Evolutionary conservation across 2,113 vertebrate genomes (phyloP).

Genomic region (Nyctereutes procyonoides): DNA sequence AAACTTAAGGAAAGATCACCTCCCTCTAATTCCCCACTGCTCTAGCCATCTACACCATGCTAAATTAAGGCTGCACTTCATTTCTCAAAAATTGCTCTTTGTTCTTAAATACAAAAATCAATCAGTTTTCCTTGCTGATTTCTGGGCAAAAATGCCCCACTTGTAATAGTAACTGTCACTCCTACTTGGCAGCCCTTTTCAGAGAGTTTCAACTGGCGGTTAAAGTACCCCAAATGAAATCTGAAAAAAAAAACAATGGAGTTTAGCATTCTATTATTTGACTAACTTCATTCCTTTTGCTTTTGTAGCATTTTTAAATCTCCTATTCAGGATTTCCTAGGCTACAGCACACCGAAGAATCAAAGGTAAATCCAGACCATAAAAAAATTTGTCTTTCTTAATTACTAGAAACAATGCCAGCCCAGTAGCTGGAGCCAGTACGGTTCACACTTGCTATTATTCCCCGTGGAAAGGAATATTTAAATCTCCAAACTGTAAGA

Average conservation of each 20-base stretch:
- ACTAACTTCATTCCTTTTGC: conserved; percentile 11
- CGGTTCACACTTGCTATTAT: conserved; percentile 3
- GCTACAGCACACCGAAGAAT: neutral
- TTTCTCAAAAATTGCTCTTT: conserved; percentile 43
- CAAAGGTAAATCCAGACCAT: conserved; percentile 56
- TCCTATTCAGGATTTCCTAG: neutral
- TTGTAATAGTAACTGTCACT: conserved; percentile 55
- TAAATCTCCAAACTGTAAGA: conserved; percentile 29
- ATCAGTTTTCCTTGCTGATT: conserved; percentile 33
- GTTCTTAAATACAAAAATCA: conserved; percentile 56
- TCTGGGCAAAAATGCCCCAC: neutral
- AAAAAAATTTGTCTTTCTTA: conserved; percentile 41
- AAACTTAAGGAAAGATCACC: conserved; percentile 53
- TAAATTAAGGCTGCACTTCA: conserved; percentile 24
- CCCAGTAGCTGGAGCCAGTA: neutral
- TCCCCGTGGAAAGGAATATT: neutral
- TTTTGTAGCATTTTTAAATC: neutral
- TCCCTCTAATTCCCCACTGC: neutral
- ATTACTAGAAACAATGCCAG: conserved; percentile 58
- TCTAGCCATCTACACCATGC: neutral
- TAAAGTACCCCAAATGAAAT: conserved; percentile 41
- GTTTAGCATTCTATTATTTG: conserved; percentile 16
- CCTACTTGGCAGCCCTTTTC: conserved; percentile 25
- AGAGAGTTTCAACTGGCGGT: conserved; percentile 43
- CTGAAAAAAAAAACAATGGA: conserved; percentile 52